phyloP scores from a whole-genome alignment of 1,140 invertebrate species.

The Brachionus rotundiformis region DNA sequence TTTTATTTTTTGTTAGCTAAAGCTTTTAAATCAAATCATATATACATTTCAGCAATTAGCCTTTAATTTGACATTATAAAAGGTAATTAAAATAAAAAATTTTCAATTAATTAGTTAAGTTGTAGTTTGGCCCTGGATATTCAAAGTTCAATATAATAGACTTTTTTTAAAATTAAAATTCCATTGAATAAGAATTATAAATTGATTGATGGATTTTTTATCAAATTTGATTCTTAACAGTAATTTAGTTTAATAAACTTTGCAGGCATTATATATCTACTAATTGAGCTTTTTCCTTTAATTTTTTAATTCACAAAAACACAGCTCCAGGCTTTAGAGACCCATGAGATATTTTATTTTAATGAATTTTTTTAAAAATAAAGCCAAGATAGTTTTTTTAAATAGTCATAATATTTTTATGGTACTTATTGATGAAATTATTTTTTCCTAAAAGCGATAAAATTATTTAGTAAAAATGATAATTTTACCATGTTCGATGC shows the following conservation, averaged over 20 bases:
- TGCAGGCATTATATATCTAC: not conserved
- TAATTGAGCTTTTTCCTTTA: not conserved
- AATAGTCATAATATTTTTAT: not conserved
- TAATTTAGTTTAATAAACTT: not conserved
- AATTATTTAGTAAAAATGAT: too few species aligned
- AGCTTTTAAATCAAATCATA: not conserved
- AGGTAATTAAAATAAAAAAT: not conserved
- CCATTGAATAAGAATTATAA: not conserved
- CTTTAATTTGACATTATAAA: not conserved
- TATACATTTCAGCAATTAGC: not conserved
- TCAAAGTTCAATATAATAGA: not conserved
- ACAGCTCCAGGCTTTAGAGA: not conserved
- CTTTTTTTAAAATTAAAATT: not conserved
- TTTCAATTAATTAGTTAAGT: not conserved
- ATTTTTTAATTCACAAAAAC: not conserved
- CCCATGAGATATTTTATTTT: not conserved
- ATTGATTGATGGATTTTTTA: constrained; percentile 1
- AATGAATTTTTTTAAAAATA: not conserved
- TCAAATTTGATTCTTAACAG: not conserved
- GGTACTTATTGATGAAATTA: too few species aligned
- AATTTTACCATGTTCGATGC: too few species aligned
- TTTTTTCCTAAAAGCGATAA: too few species aligned
- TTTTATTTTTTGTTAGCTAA: too few species aligned
- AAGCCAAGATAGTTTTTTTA: not conserved
- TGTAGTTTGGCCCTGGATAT: not conserved